These are phyloP conservation scores for Theropithecus gelada DNA, from an alignment of 2,113 vertebrate species.

Conservation along the genomic window DNA sequence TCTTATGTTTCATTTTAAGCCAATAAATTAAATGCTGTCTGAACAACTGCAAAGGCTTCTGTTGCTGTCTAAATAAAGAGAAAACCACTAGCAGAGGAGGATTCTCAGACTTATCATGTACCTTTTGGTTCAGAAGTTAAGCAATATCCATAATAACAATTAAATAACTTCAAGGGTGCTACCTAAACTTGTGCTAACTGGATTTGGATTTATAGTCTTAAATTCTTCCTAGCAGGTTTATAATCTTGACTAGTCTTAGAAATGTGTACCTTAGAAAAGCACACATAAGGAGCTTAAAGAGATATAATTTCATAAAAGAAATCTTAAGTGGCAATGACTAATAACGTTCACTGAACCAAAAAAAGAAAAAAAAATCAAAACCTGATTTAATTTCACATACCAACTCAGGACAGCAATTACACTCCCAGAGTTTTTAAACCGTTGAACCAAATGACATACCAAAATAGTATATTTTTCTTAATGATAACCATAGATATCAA, in stretches of 20 bases:
- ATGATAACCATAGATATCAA: background rate
- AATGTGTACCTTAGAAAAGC: background rate
- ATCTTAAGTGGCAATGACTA: background rate
- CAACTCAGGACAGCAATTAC: background rate
- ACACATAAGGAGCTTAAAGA: background rate
- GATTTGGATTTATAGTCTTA: background rate
- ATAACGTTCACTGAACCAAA: background rate
- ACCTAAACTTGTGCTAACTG: background rate
- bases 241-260: background rate
- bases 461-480: background rate
- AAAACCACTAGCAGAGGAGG: background rate
- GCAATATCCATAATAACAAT: background rate
- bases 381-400: background rate
- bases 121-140: background rate
- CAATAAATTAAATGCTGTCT: background rate
- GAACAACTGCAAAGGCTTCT: background rate
- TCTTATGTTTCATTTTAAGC: background rate
- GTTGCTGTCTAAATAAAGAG: background rate
- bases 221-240: background rate
- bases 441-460: background rate
- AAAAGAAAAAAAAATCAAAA: background rate
- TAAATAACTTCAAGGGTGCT: background rate
- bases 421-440: background rate
- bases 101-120: background rate
- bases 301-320: background rate